Evolutionary conservation across 2,888 invertebrate genomes (phyloP), one percentile per base, ranked within the genome.

Genomic region (Melitaea athalia): DNA sequence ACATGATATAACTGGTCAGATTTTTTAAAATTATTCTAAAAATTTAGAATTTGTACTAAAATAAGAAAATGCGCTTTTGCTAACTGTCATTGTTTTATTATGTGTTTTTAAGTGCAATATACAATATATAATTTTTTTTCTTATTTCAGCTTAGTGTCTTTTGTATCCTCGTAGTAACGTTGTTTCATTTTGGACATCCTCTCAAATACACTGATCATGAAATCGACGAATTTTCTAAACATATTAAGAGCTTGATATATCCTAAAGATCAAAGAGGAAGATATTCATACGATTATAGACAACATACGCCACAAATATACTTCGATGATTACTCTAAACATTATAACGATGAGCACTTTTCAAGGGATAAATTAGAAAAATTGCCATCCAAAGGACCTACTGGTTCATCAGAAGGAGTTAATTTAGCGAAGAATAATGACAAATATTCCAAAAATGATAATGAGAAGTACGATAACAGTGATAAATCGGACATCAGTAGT

Each of bases 81-180:
- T 24, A 2, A 3, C 24, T 2, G 24, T 24, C 24, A 24, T 24
- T 24, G 24, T 24, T 24, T 24, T 24, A 24, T 24, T 24, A 24
- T 24, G 24, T 24, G 24, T 24, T 24, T 24, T 24, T 24, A 24
- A 2, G 24, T 24, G 24, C 24, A 24, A 24, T 24, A 24, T 24
- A 10, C 3, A 10, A 17, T 7, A 15, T 24, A 3, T 15, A 15
- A 17, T 42, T 53, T 43, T n/a, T 15, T n/a, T 59, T 42, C n/a
- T 15, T 49, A n/a, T 68, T 68, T 38, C 53, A 68, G 68, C 14
- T 55, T 60, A 11, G 47, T 15, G 14, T 60, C 3, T 2, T 68
- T 11, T 68, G 15, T 15, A 17, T 63, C n/a, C n/a, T 52, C 31
- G 17, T 55, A 53, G 15, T 38, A 38, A 8, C 47, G 52, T 38